Percentiles rank a stretch among this genome's conserved stretches.
Conservation (phyloP, 37 sponge, comb jelly and placozoan species). For the Beroe forskalii region DNA sequence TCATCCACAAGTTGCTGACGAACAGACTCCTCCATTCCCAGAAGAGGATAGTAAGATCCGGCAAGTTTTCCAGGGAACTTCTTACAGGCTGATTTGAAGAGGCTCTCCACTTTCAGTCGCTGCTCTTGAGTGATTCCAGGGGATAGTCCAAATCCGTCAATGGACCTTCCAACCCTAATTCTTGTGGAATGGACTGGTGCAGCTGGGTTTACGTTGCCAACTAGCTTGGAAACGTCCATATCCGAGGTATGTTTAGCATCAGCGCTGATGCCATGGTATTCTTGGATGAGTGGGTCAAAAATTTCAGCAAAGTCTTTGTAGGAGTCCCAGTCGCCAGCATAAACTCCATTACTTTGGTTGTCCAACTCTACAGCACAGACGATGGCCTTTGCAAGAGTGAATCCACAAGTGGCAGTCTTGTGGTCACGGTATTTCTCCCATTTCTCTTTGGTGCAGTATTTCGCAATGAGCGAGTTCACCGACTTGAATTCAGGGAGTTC, state of each 20-base stretch:
- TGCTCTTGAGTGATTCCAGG: constrained; percentile 73
- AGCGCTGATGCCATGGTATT: constrained; percentile 6
- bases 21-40: constrained; percentile 68
- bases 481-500: not conserved
- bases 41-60: constrained; percentile 82
- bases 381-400: constrained; percentile 11
- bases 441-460: not conserved
- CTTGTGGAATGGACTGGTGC: constrained; percentile 71
- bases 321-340: too few species aligned
- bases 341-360: too few species aligned
- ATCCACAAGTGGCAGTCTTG: not conserved
- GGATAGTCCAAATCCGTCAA: constrained; percentile 72
- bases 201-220: not conserved
- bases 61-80: constrained; percentile 70
- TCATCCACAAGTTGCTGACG: constrained; percentile 75
- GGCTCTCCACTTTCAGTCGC: constrained; percentile 73
- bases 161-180: constrained; percentile 73
- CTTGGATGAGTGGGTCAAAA: constrained; percentile 31
- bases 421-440: not conserved
- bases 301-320: too few species aligned
- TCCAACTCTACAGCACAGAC: constrained; percentile 14
- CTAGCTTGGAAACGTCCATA: not conserved
- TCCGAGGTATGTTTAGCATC: constrained; percentile 23
- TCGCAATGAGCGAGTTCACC: not conserved
- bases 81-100: constrained; percentile 68